Percentiles rank a stretch among this genome's conserved stretches.
Conservation (phyloP, 1,140 invertebrate genomes). For the Dolichoris vasculosae region DNA sequence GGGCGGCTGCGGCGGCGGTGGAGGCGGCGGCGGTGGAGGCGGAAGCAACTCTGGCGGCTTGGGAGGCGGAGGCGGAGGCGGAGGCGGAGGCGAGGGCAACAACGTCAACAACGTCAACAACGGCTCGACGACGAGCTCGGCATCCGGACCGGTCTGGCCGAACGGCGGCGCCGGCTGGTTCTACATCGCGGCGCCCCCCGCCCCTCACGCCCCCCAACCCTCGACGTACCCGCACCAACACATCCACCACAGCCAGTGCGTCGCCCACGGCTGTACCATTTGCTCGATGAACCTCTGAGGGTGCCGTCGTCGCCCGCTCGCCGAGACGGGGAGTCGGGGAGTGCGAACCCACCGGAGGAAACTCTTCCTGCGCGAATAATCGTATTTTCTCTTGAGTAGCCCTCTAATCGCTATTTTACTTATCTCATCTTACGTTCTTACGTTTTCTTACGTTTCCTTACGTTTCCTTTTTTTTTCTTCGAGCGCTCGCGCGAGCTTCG, state of each 20-base stretch:
- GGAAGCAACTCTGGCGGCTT: no score
- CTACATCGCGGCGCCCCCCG: constrained; percentile 28
- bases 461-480: background rate
- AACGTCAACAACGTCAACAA: constrained; percentile 5
- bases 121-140: background rate
- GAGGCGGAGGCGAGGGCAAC: constrained; percentile 38
- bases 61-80: constrained; percentile 46
- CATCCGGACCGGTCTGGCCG: constrained; percentile 55
- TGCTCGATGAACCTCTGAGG: constrained; percentile 74
- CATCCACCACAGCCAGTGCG: constrained; percentile 69
- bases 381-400: background rate
- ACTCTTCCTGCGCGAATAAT: background rate
- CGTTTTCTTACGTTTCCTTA: background rate
- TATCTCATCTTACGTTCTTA: background rate
- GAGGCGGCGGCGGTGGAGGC: constrained; percentile 13
- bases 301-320: background rate
- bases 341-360: background rate
- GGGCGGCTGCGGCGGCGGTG: constrained; percentile 51
- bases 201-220: background rate
- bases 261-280: constrained; percentile 74
- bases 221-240: constrained; percentile 58
- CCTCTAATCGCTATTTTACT: background rate
- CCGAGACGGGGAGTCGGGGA: background rate
- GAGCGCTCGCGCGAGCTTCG: background rate
- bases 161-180: constrained; percentile 56